Percentiles rank a stretch among this genome's conserved stretches.
Conservation (phyloP, 2,113 vertebrate species). For the Henicopernis longicauda region DNA sequence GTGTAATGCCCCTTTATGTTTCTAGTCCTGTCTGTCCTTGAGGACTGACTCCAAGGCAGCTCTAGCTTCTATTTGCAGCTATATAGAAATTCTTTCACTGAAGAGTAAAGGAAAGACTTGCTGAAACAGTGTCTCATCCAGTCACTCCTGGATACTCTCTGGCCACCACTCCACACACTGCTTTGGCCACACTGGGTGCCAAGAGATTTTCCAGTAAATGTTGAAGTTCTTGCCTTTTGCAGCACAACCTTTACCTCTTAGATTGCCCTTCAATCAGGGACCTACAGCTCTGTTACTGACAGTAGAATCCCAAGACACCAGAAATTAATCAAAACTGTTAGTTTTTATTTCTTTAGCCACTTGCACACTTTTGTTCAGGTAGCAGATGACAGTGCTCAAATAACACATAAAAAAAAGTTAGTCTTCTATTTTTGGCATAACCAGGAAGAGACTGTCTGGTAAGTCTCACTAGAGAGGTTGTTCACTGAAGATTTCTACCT, state of each 20-base stretch:
- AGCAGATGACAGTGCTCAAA: background rate
- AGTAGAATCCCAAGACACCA: background rate
- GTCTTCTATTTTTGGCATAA: background rate
- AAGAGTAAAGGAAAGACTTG: slow-evolving; percentile 53
- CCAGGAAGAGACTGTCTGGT: background rate
- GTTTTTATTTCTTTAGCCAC: background rate
- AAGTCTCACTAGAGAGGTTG: background rate
- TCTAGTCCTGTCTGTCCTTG: background rate
- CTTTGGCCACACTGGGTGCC: background rate
- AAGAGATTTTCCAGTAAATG: slow-evolving; percentile 49
- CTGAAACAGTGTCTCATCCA: slow-evolving; percentile 33
- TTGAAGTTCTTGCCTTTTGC: background rate
- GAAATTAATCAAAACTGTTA: background rate
- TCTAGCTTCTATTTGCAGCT: slow-evolving; percentile 21
- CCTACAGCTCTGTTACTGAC: background rate
- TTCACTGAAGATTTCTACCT: background rate
- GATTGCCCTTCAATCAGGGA: background rate
- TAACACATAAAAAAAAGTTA: background rate
- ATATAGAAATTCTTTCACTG: slow-evolving; percentile 31
- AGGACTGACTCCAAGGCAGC: background rate
- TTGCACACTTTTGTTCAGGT: background rate
- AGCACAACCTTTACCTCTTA: background rate
- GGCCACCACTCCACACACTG: background rate
- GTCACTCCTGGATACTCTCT: slow-evolving; percentile 33
- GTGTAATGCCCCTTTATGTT: background rate